Evolutionary conservation across 2,797 vertebrate species (phyloP).

Genomic region (Hoplostethus atlanticus): DNA sequence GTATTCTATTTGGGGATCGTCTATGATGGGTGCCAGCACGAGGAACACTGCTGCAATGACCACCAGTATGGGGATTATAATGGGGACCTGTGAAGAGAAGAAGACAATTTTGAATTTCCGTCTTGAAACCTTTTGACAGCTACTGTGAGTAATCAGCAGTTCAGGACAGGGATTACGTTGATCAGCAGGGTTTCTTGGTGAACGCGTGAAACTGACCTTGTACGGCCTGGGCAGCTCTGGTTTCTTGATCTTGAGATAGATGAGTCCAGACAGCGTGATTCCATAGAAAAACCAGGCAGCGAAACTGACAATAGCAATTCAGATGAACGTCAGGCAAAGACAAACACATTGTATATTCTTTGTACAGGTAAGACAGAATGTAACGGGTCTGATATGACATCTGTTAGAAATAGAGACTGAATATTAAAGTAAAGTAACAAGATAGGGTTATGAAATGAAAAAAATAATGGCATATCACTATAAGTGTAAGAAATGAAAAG

Average conservation of each 20-base stretch:
- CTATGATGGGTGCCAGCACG: conserved; percentile 89
- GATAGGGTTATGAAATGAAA: too few relatives aligned
- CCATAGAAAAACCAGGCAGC: conserved; percentile 91
- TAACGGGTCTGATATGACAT: too few relatives aligned
- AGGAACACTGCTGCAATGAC: conserved; percentile 87
- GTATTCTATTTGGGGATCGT: conserved; percentile 88
- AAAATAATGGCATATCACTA: too few relatives aligned
- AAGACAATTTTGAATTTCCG: neutral
- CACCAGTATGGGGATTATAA: conserved; percentile 87
- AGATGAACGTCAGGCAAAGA: conserved; percentile 28
- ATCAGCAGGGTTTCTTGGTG: too few relatives aligned
- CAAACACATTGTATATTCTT: neutral
- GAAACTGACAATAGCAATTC: conserved; percentile 80
- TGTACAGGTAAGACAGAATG: neutral
- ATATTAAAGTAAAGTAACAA: too few relatives aligned
- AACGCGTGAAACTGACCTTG: conserved; percentile 78
- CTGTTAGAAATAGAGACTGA: too few relatives aligned
- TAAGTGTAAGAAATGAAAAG: too few relatives aligned
- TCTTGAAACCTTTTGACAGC: too few relatives aligned
- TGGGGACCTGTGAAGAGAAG: conserved; percentile 85
- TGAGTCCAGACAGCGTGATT: conserved; percentile 87
- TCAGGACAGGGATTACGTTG: neutral
- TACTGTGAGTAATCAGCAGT: neutral
- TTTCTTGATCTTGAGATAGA: conserved; percentile 92
- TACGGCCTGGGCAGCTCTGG: conserved; percentile 87